These are phyloP conservation scores for Ophraella communa DNA, from an alignment of 2,888 invertebrate species.

Conservation along the genomic window DNA sequence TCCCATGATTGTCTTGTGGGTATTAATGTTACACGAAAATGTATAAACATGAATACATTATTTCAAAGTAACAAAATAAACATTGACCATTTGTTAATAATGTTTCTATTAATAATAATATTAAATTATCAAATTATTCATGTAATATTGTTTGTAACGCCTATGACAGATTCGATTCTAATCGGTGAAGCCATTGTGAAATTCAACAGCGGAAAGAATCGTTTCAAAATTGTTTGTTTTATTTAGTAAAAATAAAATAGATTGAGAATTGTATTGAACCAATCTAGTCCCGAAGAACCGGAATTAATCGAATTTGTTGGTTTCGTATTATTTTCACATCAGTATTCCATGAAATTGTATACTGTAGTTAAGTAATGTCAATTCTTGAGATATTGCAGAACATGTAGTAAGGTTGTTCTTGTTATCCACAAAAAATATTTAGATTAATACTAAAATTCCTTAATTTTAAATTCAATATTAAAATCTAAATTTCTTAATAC, in stretches of 20 bases:
- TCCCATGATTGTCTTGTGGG: too few species aligned
- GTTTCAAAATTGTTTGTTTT: slow-evolving; percentile 16
- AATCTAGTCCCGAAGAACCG: neutral
- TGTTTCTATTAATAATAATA: too few species aligned
- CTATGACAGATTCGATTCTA: neutral
- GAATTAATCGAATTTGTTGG: neutral
- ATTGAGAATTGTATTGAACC: neutral
- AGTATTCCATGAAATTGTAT: slow-evolving; percentile 9
- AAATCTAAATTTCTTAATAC: too few species aligned
- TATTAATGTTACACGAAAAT: too few species aligned
- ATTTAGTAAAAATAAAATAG: slow-evolving; percentile 3
- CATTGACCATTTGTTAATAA: too few species aligned
- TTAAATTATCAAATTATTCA: neutral
- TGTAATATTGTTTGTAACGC: neutral
- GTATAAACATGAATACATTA: too few species aligned
- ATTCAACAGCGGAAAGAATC: slow-evolving; percentile 14
- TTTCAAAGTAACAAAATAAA: too few species aligned
- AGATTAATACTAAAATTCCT: too few species aligned
- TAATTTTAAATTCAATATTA: too few species aligned
- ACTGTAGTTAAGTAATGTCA: neutral
- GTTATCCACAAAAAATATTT: too few species aligned
- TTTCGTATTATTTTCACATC: neutral
- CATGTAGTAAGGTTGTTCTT: too few species aligned
- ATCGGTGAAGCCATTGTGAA: slow-evolving; percentile 15
- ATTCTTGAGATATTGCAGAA: neutral